Evolutionary conservation across 2,888 invertebrate genomes (phyloP), one percentile per base, ranked within the genome.

Genomic region (Ophion slaviceki): DNA sequence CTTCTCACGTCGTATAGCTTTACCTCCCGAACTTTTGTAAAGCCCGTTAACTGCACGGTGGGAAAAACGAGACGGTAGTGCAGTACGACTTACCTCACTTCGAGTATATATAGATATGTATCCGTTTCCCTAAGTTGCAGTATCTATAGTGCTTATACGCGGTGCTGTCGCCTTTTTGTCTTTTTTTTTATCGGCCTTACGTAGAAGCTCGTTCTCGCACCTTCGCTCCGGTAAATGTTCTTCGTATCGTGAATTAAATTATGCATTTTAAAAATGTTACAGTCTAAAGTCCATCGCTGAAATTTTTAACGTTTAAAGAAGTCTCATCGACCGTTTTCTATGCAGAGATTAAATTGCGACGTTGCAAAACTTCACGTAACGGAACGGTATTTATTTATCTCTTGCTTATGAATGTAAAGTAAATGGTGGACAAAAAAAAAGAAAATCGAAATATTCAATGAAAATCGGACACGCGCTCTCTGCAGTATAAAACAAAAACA

Each of bases 21-120:
- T 76, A 62, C 67, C 82, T 72, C 59, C 68, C 67, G 68, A 85
- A 82, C 80, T 85, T 85, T 85, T 71, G 82, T 71, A 85, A 85
- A 82, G 82, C 82, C 82, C 79, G 82, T 79, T 85, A 82, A 85
- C 79, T 85, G 85, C 82, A 77, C 14, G 76, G 71, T 82, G 85
- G 85, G 80, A 82, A 82, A 85, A 76, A 76, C 11, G 66, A 32
- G 53, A 53, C 64, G n/a, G 76, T 20, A 32, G 66, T 66, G 76
- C 76, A 76, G 53, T 47, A 17, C 74, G 74, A 62, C 74, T 62
- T 36, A 32, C 40, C 57, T 45, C 74, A 61, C 40, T 61, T 45
- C 74, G 40, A 36, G 14, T 57, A 61, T 11, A 8, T 40, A 72
- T 28, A 59, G 20, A 36, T 59, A 59, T 28, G 20, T 59, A 20